A percentile compares a stretch with the other conserved stretches of the same genome.
Conservation (phyloP, 2,113 vertebrate genomes). For the Istiophorus platypterus region DNA sequence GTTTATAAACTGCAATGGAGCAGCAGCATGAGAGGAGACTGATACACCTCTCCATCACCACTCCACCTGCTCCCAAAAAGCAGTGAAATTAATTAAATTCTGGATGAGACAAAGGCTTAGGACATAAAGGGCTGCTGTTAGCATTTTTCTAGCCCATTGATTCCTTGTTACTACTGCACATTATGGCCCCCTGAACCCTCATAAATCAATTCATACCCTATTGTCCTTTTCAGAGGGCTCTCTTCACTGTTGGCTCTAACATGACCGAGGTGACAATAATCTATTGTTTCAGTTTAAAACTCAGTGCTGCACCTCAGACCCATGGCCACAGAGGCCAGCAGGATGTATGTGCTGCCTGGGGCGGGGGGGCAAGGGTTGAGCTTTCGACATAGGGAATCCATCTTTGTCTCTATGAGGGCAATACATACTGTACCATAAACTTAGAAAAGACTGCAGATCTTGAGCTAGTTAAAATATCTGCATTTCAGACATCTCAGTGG, state of each 20-base stretch:
- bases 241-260: slow-evolving; percentile 78
- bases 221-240: slow-evolving; percentile 84
- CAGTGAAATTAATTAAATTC: slow-evolving; percentile 87
- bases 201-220: slow-evolving; percentile 87
- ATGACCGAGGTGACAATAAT: slow-evolving; percentile 85
- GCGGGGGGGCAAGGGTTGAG: slow-evolving; percentile 38
- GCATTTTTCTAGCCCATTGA: slow-evolving; percentile 91
- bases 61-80: slow-evolving; percentile 65
- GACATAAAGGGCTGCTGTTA: slow-evolving; percentile 89
- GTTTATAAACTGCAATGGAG: slow-evolving; percentile 67
- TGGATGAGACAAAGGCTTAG: slow-evolving; percentile 82
- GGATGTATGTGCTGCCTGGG: slow-evolving; percentile 76
- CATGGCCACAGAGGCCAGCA: slow-evolving; percentile 67
- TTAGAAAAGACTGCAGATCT: not conserved
- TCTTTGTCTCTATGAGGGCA: slow-evolving; percentile 61
- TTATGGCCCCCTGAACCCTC: slow-evolving; percentile 85
- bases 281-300: slow-evolving; percentile 86
- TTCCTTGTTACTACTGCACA: slow-evolving; percentile 88
- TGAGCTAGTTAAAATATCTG: slow-evolving; percentile 20
- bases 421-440: slow-evolving; percentile 50
- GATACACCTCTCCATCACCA: slow-evolving; percentile 76
- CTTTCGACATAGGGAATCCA: slow-evolving; percentile 58
- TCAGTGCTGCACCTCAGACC: slow-evolving; percentile 70
- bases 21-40: slow-evolving; percentile 54
- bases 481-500: slow-evolving; percentile 18